phyloP scores from a whole-genome alignment of 2,113 vertebrate genomes.

The Procavia capensis region DNA sequence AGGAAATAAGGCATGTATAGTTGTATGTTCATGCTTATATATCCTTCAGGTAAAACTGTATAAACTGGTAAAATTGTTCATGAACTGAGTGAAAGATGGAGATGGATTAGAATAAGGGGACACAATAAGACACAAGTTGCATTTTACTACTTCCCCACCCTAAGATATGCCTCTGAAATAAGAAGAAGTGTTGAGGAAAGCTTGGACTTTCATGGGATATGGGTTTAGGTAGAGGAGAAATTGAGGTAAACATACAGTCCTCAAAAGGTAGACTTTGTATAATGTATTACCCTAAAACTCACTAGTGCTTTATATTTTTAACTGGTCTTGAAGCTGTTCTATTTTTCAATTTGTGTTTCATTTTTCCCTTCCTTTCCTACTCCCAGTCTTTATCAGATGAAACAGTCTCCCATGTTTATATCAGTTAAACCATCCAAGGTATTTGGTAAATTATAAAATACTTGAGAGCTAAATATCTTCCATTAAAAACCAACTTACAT shows the following conservation, averaged over 20 bases:
- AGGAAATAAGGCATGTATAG: background rate
- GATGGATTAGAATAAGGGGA: background rate
- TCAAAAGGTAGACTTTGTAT: background rate
- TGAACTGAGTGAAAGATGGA: background rate
- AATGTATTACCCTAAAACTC: background rate
- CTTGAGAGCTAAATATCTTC: background rate
- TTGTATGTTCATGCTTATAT: background rate
- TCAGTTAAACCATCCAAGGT: background rate
- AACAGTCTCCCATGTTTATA: background rate
- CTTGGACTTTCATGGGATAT: background rate
- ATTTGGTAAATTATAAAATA: background rate
- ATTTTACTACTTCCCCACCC: fast-evolving
- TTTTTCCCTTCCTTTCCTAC: background rate
- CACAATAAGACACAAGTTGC: background rate
- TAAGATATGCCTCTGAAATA: background rate
- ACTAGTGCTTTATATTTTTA: background rate
- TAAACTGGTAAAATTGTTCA: background rate
- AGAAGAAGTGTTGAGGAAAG: background rate
- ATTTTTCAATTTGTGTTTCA: background rate
- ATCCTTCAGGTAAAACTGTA: background rate
- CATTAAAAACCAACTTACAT: background rate
- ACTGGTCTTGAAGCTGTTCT: background rate
- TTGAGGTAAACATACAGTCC: background rate
- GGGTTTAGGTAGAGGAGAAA: background rate
- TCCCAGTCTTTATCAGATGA: background rate